A percentile compares a stretch with the other conserved stretches of the same genome.
These are phyloP conservation scores for Bubo scandiacus DNA, from an alignment of 2,113 vertebrate genomes.

Conservation along the genomic window DNA sequence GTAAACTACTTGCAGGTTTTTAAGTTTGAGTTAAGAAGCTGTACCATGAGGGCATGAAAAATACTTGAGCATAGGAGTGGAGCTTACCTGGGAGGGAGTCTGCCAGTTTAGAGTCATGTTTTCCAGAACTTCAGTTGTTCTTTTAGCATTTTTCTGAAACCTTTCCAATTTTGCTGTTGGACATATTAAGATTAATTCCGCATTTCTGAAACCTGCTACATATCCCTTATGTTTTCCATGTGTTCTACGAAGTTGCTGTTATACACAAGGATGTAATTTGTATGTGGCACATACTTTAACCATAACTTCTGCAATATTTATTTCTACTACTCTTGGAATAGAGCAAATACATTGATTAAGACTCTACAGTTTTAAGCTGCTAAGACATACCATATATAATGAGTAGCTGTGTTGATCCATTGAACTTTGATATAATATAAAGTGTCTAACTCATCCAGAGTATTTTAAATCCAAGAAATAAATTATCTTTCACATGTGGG, in stretches of 20 bases:
- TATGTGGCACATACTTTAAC: neutral
- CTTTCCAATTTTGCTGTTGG: neutral
- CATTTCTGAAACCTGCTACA: neutral
- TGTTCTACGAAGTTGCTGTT: neutral
- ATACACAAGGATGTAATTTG: neutral
- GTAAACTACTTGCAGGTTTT: neutral
- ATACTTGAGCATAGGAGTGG: neutral
- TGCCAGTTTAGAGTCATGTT: neutral
- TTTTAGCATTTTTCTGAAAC: neutral
- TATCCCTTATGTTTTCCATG: constrained; percentile 10
- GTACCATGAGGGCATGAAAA: neutral
- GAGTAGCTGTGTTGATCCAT: neutral
- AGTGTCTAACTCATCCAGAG: neutral
- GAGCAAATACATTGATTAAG: neutral
- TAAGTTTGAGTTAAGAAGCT: neutral
- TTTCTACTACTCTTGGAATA: neutral
- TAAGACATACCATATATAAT: neutral
- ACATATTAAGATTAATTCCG: neutral
- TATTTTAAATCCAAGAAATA: neutral
- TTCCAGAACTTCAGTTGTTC: neutral
- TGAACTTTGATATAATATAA: neutral
- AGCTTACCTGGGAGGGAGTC: neutral
- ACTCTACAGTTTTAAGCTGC: neutral
- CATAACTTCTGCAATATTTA: constrained; percentile 1
- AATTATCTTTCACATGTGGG: neutral